Evolutionary conservation across 2,888 invertebrate species (phyloP).

Genomic region (Didymodactylos carnosus): DNA sequence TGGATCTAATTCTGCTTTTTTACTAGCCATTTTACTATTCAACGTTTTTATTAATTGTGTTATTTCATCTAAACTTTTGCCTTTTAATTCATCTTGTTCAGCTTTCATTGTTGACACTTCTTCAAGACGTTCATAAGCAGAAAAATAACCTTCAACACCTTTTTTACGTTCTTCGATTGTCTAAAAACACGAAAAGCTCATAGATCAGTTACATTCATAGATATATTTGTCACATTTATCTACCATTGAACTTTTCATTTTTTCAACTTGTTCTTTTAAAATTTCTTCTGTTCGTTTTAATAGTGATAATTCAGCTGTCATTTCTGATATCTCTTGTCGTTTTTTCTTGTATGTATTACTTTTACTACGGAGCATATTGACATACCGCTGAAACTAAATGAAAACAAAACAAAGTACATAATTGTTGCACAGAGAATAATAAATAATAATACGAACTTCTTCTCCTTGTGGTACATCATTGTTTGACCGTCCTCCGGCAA

Average conservation of each 20-base stretch:
- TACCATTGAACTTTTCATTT: conserved; percentile 41
- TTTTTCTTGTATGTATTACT: conserved; percentile 62
- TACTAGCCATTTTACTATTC: not conserved
- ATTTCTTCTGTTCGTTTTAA: conserved; percentile 55
- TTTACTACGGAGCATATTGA: conserved; percentile 56
- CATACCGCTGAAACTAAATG: conserved; percentile 55
- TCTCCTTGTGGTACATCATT: conserved; percentile 55
- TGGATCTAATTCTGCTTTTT: conserved; percentile 12
- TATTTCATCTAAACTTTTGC: conserved; percentile 30
- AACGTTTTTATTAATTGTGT: conserved; percentile 8
- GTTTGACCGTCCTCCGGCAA: conserved; percentile 30
- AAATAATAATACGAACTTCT: conserved; percentile 32
- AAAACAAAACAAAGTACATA: not conserved
- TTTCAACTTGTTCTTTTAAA: conserved; percentile 39
- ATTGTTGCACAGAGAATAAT: conserved; percentile 18
- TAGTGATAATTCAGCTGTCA: conserved; percentile 56
- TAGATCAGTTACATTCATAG: not conserved
- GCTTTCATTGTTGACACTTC: conserved; percentile 39
- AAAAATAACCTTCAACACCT: not conserved
- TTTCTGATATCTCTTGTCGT: conserved; percentile 51
- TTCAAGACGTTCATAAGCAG: not conserved
- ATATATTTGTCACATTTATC: conserved; percentile 18
- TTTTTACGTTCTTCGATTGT: conserved; percentile 33
- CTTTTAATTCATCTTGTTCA: conserved; percentile 38
- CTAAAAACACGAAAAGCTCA: conserved; percentile 29